These are phyloP conservation scores for Aplochiton taeniatus DNA, from an alignment of 2,797 vertebrate species.

Conservation along the genomic window DNA sequence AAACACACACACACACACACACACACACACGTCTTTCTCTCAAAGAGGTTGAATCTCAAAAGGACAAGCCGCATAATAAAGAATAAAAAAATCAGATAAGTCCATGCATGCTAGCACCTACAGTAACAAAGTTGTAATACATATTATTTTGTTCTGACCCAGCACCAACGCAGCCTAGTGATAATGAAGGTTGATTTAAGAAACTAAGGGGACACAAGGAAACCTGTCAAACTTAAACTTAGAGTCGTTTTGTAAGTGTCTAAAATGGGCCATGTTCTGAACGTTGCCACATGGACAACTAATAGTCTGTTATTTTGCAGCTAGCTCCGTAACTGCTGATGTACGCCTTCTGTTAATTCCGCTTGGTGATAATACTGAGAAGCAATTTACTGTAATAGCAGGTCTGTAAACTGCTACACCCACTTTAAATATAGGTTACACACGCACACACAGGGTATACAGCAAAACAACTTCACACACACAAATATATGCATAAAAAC, in stretches of 20 bases:
- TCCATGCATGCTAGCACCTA: too few species aligned
- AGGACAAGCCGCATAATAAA: too few species aligned
- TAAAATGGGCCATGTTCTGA: constrained; percentile 51
- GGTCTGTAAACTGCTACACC: constrained; percentile 73
- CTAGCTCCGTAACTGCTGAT: constrained; percentile 66
- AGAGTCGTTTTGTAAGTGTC: constrained; percentile 47
- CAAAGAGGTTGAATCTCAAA: too few species aligned
- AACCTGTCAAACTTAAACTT: too few species aligned
- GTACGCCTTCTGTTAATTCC: constrained; percentile 64
- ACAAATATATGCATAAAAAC: constrained; percentile 50
- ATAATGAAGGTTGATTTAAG: too few species aligned
- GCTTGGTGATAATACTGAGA: constrained; percentile 67
- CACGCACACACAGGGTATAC: constrained; percentile 50
- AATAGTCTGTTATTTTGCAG: constrained; percentile 66
- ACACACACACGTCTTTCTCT: too few species aligned
- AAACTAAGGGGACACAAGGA: not conserved
- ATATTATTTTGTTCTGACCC: too few species aligned
- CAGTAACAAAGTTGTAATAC: too few species aligned
- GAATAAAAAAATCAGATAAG: too few species aligned
- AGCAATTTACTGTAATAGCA: constrained; percentile 70
- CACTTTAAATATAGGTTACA: constrained; percentile 73
- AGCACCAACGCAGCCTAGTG: too few species aligned
- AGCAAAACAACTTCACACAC: constrained; percentile 42
- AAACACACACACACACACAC: too few species aligned
- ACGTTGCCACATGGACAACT: constrained; percentile 42